phyloP scores from a whole-genome alignment of 2,797 vertebrate species.

The Eulemur rubriventer region DNA sequence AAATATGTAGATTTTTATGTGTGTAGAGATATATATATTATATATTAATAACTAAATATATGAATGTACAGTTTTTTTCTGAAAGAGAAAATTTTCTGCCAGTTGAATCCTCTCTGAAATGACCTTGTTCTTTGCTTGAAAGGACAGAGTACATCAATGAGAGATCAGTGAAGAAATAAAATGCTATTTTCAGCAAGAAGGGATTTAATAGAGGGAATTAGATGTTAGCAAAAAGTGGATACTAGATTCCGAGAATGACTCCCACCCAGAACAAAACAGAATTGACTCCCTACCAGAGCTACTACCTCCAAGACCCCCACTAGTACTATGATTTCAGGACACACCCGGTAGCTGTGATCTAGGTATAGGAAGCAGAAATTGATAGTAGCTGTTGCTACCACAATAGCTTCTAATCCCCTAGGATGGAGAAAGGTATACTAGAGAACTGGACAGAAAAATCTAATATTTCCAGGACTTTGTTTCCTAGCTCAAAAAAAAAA shows the following conservation, averaged over 20 bases:
- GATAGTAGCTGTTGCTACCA: not conserved
- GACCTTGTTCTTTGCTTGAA: constrained; percentile 3
- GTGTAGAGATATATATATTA: not conserved
- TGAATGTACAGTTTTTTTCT: not conserved
- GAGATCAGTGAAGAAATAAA: not conserved
- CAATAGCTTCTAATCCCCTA: not conserved
- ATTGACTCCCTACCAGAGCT: not conserved
- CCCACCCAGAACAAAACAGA: not conserved
- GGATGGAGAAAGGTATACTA: not conserved
- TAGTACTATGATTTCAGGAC: not conserved
- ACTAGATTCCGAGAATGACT: not conserved
- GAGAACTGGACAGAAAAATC: not conserved
- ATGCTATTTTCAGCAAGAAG: not conserved
- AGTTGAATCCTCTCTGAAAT: not conserved
- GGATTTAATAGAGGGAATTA: not conserved
- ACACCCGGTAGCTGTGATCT: not conserved
- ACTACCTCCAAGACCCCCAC: not conserved
- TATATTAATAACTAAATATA: not conserved
- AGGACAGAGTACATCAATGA: not conserved
- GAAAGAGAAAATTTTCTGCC: not conserved
- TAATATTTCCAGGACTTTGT: not conserved
- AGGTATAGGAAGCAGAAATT: not conserved
- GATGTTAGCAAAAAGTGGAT: not conserved
- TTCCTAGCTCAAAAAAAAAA: not conserved
- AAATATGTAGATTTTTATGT: not conserved